Base-by-base conservation (phyloP, 2,797 vertebrate genomes). In the Epinephelus coioides region DNA sequence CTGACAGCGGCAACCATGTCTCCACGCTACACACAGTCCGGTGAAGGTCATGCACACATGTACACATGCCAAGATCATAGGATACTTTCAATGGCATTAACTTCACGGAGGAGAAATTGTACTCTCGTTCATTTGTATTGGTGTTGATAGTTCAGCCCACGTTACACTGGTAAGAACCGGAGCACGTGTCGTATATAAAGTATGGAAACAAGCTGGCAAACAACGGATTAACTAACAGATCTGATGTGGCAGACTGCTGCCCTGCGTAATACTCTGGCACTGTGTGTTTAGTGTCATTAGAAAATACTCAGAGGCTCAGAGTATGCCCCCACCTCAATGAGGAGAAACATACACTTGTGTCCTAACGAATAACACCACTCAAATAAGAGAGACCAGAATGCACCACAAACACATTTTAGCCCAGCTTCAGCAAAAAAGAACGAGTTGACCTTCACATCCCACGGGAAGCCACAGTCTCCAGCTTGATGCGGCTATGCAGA, bases 31-130 rank as follows among this genome's bases (percentile, higher is more conserved):
- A 7, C 10, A 21, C 25, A 59, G 19, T 40, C 19, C 18, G 5
- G 6, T 90, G 88, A 94, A 95, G 94, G 94, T 94, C 94, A 94
- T 38, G 47, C 11, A 61, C 10, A 8, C 17, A 50, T 30, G 46
- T 46, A 59, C 3, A n/a, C 1, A 13, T 13, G 3, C 5, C 10
- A 9, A n/a, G n/a, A 43, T 43, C 40, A 43, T 43, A 12, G 40
- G 11, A 11, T 9, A 43, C 8, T 13, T 1, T 19, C 2, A 47
- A 5, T 6, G 1, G 8, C 4, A 1, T 6, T 2, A 2, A 19
- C 27, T 21, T 5, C 13, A 56, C n/a, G 6, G 2, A 50, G 49
- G 25, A 9, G 4, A 38, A 3, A 21, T 6, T 3, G 10, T 34
- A 34, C 34, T 15, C 6, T 9, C 44, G 4, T 43, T 17, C 3